phyloP scores from a whole-genome alignment of 2,888 invertebrate species.

The Eristalis pertinax region DNA sequence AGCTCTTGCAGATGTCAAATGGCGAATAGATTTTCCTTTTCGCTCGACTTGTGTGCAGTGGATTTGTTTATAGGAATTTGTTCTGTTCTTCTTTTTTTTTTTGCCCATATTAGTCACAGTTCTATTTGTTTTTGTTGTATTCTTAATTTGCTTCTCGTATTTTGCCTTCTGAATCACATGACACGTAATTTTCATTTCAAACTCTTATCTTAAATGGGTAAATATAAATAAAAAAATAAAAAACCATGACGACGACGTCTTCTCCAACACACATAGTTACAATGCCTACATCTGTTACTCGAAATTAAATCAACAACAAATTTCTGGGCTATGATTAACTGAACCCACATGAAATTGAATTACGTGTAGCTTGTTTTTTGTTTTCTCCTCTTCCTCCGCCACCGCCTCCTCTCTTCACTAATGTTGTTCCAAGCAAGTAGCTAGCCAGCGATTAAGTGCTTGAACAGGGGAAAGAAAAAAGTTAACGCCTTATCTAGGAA shows the following conservation, averaged over 20 bases:
- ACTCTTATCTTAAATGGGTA: slow-evolving; percentile 39
- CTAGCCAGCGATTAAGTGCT: slow-evolving; percentile 21
- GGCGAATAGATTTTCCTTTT: slow-evolving; percentile 15
- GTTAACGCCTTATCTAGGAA: slow-evolving; percentile 44
- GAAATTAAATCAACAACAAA: slow-evolving; percentile 26
- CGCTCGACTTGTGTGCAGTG: neutral
- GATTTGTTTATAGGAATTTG: too few species aligned
- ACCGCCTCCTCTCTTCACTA: neutral
- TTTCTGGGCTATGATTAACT: slow-evolving; percentile 27
- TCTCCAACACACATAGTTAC: neutral
- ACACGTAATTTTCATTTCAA: slow-evolving; percentile 27
- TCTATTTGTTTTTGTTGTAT: neutral
- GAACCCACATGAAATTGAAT: slow-evolving; percentile 17
- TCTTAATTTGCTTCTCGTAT: neutral
- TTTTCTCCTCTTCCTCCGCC: neutral
- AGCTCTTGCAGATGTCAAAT: slow-evolving; percentile 37
- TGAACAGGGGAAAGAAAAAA: slow-evolving; percentile 8
- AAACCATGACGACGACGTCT: slow-evolving; percentile 32
- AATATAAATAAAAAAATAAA: slow-evolving; percentile 19
- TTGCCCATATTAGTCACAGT: slow-evolving; percentile 9
- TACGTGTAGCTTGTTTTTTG: neutral
- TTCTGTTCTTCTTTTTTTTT: neutral
- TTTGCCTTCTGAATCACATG: slow-evolving; percentile 44
- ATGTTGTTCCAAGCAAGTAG: neutral
- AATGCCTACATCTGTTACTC: slow-evolving; percentile 17